phyloP scores from a whole-genome alignment of 2,888 invertebrate species.

The Octonoba sinensis region DNA sequence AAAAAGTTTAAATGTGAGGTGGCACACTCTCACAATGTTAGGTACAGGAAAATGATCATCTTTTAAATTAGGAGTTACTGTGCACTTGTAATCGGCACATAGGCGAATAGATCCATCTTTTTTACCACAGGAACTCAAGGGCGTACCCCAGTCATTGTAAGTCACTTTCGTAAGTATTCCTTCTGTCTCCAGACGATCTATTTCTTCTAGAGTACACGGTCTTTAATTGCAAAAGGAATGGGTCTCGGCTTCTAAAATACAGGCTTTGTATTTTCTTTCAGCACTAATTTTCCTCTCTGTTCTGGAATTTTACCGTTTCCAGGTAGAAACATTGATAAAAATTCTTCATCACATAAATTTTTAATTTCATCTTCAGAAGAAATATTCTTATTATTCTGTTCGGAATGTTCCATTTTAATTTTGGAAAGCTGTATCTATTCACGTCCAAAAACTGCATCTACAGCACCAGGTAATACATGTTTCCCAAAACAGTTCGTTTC shows the following conservation, averaged over 20 bases:
- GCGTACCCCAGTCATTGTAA: not conserved
- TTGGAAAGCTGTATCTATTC: not conserved
- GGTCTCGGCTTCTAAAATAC: not conserved
- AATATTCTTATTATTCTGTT: too few relatives aligned
- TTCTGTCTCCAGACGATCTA: not conserved
- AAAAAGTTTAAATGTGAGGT: too few relatives aligned
- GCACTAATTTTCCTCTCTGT: not conserved
- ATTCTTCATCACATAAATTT: too few relatives aligned
- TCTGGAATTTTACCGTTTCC: too few relatives aligned
- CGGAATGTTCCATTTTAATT: not conserved
- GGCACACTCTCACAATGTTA: too few relatives aligned
- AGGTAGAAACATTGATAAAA: not conserved
- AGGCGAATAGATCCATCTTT: not conserved
- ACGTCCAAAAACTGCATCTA: not conserved
- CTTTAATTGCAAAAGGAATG: too few relatives aligned
- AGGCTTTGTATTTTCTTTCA: not conserved
- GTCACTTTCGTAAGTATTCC: not conserved
- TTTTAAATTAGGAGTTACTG: not conserved
- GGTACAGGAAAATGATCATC: not conserved
- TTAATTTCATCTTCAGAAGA: too few relatives aligned
- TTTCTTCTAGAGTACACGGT: too few relatives aligned
- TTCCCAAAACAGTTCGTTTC: not conserved
- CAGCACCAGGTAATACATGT: not conserved
- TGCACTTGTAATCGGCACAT: not conserved
- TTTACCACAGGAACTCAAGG: not conserved